Base-by-base conservation (phyloP, 2,113 vertebrate species). In the Equus quagga region DNA sequence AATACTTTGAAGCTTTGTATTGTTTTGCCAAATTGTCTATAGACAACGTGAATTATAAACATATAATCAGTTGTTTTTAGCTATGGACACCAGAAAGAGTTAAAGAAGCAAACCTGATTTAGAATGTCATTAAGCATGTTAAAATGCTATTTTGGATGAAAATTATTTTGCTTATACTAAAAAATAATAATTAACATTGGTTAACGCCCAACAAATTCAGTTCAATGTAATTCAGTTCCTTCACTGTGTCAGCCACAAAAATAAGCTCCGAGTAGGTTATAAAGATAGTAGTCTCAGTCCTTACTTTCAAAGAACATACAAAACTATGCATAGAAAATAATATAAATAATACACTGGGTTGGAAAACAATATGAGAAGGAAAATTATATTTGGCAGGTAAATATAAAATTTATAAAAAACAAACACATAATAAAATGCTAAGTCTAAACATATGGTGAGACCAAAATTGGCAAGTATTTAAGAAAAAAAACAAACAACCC, bases 351-450 rank as follows among this genome's bases (percentile, higher is more conserved):
- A 56, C 83, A 86, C 19, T 76, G 6, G 12, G 6, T 58, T 75
- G 58, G 60, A 54, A 94, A 93, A 87, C 44, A 94, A 70, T 69
- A 72, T 69, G 70, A 85, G 26, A 56, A 8, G 23, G 26, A 89
- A 78, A 95, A 85, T 72, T 18, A 23, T 64, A 84, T 89, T 88
- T 73, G 46, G 33, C 62, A 98, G 64, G 19, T 75, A 95, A 95
- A 69, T 69, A 73, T 46, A 65, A 90, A 83, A 72, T 72, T 69
- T 69, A 12, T 44, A 69, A 85, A 51, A 31, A 60, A 23, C 6
- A 90, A 79, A 79, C 28, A 31, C 76, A 58, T 14, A 65, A 1
- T 56, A 33, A 82, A 89, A 84, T 36, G 13, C 8, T 78, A 80
- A 24, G 18, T 94, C 8, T 86, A 93, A 91, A 81, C 41, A 72